Evolutionary conservation across 2,797 vertebrate genomes (phyloP).

Genomic region (Champsocephalus esox): DNA sequence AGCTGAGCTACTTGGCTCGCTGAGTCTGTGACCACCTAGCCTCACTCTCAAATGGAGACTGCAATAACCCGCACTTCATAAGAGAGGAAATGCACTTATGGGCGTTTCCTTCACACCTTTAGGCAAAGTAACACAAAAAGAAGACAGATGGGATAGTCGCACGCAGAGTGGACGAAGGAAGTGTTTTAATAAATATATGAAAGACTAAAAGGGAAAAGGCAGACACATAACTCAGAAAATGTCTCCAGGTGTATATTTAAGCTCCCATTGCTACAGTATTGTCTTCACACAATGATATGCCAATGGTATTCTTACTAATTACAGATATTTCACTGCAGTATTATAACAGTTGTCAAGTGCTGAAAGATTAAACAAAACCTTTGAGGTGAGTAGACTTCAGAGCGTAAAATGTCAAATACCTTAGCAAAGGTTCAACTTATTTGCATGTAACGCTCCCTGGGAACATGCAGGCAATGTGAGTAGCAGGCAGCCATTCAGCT

Average conservation of each 20-base stretch:
- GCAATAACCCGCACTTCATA: conserved; percentile 10
- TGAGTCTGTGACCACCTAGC: conserved; percentile 3
- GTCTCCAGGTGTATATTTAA: background rate
- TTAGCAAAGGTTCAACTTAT: background rate
- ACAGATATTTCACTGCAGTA: conserved; percentile 6
- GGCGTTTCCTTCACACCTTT: conserved; percentile 35
- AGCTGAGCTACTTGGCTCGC: background rate
- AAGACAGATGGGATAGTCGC: background rate
- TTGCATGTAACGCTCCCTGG: conserved; percentile 11
- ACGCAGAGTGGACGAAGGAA: background rate
- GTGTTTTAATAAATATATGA: background rate
- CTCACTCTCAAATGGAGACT: conserved; percentile 14
- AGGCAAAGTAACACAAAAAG: background rate
- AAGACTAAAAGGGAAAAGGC: background rate
- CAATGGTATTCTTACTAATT: conserved; percentile 20
- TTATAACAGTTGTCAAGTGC: background rate
- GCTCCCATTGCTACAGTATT: background rate
- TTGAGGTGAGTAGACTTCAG: conserved; percentile 4
- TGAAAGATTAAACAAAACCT: background rate
- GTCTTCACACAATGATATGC: conserved; percentile 23
- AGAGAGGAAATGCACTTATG: background rate
- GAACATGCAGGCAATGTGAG: background rate
- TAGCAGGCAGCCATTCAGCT: conserved; percentile 11
- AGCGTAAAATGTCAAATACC: conserved; percentile 7
- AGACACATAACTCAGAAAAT: conserved; percentile 1